Conservation (phyloP, 2,113 vertebrate genomes). For the Alethe diademata region DNA sequence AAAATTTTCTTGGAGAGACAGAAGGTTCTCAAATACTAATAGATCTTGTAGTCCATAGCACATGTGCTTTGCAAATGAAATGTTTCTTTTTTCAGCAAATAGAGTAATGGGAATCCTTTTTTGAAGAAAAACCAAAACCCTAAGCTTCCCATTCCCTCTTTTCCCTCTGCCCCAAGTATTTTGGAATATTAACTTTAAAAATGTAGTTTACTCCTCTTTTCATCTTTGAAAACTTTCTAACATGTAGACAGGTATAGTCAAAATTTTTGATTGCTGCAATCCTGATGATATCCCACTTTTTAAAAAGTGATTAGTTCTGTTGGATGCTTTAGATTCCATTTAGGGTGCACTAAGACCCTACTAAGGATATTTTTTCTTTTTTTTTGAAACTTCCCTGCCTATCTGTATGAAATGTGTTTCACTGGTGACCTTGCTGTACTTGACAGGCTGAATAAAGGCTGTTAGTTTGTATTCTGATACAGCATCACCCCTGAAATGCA, state of each 20-base stretch:
- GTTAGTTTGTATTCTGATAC: neutral
- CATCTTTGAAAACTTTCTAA: neutral
- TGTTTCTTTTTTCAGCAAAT: neutral
- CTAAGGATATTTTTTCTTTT: neutral
- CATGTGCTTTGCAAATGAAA: neutral
- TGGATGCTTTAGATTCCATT: neutral
- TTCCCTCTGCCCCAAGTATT: neutral
- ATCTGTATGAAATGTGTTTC: neutral
- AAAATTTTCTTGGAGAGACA: neutral
- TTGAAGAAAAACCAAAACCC: accelerated
- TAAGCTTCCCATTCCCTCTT: neutral
- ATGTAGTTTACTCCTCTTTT: neutral
- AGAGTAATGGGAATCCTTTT: neutral
- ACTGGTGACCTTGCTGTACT: neutral
- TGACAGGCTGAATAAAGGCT: neutral
- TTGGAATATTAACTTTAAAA: neutral
- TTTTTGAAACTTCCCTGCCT: neutral
- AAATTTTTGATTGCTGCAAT: neutral
- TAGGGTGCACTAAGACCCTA: neutral
- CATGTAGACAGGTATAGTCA: neutral
- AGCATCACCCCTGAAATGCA: neutral
- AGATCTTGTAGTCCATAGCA: neutral
- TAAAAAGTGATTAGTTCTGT: accelerated
- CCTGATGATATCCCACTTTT: neutral
- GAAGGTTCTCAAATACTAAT: neutral